Evolutionary conservation across 2,797 vertebrate genomes (phyloP).

Genomic region (Parauchenoglanis punctatus): DNA sequence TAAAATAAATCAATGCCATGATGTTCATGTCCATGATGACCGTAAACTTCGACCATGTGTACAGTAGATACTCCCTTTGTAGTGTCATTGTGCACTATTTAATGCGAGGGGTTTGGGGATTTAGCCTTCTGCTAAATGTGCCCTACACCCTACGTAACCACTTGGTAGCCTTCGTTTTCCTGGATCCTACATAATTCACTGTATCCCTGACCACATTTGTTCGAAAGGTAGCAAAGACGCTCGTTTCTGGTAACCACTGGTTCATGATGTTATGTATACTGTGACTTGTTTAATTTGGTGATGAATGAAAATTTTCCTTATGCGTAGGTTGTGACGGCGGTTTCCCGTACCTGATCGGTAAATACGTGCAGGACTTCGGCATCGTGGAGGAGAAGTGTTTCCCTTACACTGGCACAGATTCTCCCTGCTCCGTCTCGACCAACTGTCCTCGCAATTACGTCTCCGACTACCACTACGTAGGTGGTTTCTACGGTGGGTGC

Average conservation of each 20-base stretch:
- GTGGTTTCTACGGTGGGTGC: conserved; percentile 94
- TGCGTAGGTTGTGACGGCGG: conserved; percentile 86
- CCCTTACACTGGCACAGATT: conserved; percentile 79
- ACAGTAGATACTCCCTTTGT: background rate
- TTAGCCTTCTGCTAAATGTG: background rate
- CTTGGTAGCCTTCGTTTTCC: background rate
- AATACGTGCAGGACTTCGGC: conserved; percentile 92
- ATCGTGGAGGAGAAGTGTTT: conserved; percentile 89
- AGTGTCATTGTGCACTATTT: no score
- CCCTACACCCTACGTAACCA: no score
- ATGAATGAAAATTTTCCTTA: background rate
- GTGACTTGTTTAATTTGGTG: background rate
- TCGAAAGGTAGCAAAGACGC: background rate
- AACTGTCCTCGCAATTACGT: conserved; percentile 79
- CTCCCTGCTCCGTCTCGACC: conserved; percentile 75
- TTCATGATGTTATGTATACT: background rate
- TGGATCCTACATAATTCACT: background rate
- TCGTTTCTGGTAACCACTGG: background rate
- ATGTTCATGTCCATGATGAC: no score
- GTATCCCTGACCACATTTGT: background rate
- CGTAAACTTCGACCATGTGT: background rate
- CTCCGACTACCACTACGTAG: conserved; percentile 88
- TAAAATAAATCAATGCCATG: no score
- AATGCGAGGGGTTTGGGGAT: background rate
- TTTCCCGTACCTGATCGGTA: conserved; percentile 94